phyloP scores from a whole-genome alignment of 2,888 invertebrate genomes.

The Criorhina ranunculi region DNA sequence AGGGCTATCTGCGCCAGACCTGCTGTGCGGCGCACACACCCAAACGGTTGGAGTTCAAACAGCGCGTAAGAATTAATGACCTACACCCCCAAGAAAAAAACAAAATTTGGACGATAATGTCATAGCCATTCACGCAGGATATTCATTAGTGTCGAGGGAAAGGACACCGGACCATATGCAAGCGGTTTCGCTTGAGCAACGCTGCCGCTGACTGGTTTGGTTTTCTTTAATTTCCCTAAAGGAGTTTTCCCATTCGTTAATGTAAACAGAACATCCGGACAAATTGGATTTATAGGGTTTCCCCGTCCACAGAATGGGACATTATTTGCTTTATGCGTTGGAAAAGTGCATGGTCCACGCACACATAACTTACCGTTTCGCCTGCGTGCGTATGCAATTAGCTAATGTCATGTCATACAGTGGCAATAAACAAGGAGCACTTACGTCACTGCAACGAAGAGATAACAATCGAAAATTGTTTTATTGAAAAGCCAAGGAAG shows the following conservation, averaged over 20 bases:
- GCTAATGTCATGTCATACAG: conserved; percentile 74
- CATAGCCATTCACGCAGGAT: conserved; percentile 27
- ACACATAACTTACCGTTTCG: conserved; percentile 36
- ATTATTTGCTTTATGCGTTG: conserved; percentile 69
- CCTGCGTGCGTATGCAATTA: conserved; percentile 68
- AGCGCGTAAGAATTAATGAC: conserved; percentile 37
- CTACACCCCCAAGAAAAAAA: conserved; percentile 1
- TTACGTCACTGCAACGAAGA: conserved; percentile 34
- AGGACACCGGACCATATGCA: conserved; percentile 29
- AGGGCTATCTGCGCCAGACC: conserved; percentile 46
- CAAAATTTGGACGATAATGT: conserved; percentile 28
- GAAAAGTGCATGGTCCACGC: conserved; percentile 66
- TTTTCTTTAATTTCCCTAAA: conserved; percentile 7
- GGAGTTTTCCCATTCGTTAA: conserved; percentile 60
- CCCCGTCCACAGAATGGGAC: conserved; percentile 37
- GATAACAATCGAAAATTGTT: conserved; percentile 75
- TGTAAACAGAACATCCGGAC: conserved; percentile 69
- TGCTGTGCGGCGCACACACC: conserved; percentile 38
- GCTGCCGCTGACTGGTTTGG: neutral
- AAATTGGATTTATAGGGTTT: conserved; percentile 70
- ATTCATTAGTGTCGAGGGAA: conserved; percentile 42
- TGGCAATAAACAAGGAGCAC: conserved; percentile 66
- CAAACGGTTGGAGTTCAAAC: conserved; percentile 6
- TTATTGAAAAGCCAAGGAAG: conserved; percentile 76
- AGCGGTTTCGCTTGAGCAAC: conserved; percentile 43